These are phyloP conservation scores for Lucilia sericata DNA, from an alignment of 1,140 invertebrate species.

Conservation along the genomic window DNA sequence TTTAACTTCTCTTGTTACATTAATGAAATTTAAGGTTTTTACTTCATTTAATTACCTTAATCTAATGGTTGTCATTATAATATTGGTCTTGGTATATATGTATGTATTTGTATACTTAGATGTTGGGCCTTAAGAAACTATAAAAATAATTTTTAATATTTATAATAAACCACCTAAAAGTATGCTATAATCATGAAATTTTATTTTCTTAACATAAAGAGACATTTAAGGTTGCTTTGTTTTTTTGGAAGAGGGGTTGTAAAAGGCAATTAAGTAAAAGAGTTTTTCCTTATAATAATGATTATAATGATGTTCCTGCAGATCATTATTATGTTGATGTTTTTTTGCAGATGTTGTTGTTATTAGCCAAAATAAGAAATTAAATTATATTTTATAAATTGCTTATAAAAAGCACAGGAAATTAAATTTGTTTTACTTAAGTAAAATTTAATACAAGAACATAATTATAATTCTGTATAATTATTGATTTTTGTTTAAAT, in stretches of 20 bases:
- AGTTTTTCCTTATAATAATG: background rate
- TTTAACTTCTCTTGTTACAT: background rate
- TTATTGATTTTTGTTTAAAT: too few relatives aligned
- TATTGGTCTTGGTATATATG: background rate
- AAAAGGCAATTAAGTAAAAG: background rate
- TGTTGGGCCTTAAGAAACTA: constrained; percentile 18
- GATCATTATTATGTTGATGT: background rate
- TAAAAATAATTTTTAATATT: constrained; percentile 27
- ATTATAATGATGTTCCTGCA: too few relatives aligned
- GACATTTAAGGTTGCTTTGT: background rate
- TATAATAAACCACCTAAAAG: background rate
- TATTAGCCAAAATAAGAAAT: background rate
- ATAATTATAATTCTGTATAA: too few relatives aligned
- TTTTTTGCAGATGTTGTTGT: background rate
- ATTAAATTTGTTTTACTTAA: too few relatives aligned
- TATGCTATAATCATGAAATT: background rate
- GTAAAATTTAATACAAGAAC: too few relatives aligned
- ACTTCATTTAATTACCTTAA: background rate
- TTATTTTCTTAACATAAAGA: background rate
- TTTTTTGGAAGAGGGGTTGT: background rate
- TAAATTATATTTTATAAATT: background rate
- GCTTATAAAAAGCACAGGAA: too few relatives aligned
- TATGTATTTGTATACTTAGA: background rate
- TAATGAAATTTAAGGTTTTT: constrained; percentile 24
- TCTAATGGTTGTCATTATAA: background rate